Percentiles rank a stretch among this genome's conserved stretches.
Evolutionary conservation across 2,113 vertebrate species (phyloP).

Genomic region (Lamprologus lemairii): DNA sequence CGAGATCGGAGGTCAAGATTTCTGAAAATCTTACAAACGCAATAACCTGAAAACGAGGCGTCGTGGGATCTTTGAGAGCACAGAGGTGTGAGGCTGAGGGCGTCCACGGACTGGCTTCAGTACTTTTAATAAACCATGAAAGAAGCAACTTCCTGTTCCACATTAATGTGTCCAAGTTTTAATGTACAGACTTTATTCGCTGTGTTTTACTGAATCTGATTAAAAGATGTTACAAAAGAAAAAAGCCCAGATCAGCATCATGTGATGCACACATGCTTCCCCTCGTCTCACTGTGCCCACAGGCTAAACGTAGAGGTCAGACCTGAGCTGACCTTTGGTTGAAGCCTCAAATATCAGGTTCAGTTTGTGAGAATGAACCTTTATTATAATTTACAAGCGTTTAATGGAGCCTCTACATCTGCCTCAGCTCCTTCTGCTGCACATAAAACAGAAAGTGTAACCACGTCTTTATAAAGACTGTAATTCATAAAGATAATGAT

Average conservation of each 20-base stretch:
- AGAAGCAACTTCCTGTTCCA: not conserved
- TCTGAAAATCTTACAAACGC: not conserved
- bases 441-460: not conserved
- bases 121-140: not conserved
- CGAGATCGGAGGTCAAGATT: not conserved
- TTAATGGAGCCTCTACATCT: fast-evolving
- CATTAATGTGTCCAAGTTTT: not conserved
- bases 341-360: not conserved
- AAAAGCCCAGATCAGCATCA: not conserved
- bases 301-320: not conserved
- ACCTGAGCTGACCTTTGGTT: not conserved
- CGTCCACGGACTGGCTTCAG: not conserved
- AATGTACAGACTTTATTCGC: not conserved
- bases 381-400: not conserved
- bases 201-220: not conserved
- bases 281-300: not conserved
- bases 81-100: not conserved
- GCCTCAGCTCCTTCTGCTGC: not conserved
- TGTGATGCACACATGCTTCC: not conserved
- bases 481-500: not conserved
- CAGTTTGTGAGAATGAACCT: not conserved
- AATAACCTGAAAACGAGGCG: not conserved
- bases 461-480: fast-evolving
- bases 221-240: not conserved
- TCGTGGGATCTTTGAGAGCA: fast-evolving